These are phyloP conservation scores for Cynodonichthys magdalenae DNA, from an alignment of 2,797 vertebrate genomes.

Conservation along the genomic window DNA sequence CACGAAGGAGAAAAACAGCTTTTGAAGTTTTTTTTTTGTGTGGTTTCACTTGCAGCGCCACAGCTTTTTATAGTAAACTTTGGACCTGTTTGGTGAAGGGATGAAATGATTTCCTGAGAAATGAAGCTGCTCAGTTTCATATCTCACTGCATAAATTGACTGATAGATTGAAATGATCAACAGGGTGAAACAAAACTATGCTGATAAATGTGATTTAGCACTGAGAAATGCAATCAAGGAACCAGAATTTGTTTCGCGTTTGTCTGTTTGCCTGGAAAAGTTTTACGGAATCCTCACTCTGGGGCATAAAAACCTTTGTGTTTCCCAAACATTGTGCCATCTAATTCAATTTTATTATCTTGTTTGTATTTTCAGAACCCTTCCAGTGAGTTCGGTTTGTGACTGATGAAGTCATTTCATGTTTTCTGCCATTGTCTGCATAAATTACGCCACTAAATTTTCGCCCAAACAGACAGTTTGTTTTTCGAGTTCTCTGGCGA, in stretches of 20 bases:
- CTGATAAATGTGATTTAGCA: constrained; percentile 21
- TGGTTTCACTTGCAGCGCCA: background rate
- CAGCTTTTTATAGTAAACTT: constrained; percentile 31
- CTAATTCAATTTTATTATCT: constrained; percentile 13
- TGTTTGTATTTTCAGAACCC: constrained; percentile 8
- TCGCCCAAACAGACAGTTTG: background rate
- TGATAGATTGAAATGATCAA: constrained; percentile 40
- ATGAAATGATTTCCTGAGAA: constrained; percentile 43
- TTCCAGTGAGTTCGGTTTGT: constrained; percentile 19
- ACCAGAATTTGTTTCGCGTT: constrained; percentile 34
- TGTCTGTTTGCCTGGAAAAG: background rate
- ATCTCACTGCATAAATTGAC: constrained; percentile 33
- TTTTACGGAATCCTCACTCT: constrained; percentile 9
- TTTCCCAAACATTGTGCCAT: constrained; percentile 23
- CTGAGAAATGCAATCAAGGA: constrained; percentile 21
- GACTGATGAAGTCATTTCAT: background rate
- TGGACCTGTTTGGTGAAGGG: constrained; percentile 21
- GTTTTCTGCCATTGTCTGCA: background rate
- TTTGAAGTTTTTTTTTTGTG: constrained; percentile 18
- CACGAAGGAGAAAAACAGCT: constrained; percentile 12
- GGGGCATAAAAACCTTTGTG: constrained; percentile 5
- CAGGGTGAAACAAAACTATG: constrained; percentile 1
- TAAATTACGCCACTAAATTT: constrained; percentile 11
- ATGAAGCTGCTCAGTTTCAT: constrained; percentile 42
- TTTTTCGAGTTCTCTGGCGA: background rate